Percentiles rank a stretch among this genome's conserved stretches.
These are phyloP conservation scores for Argyra leucocephala DNA, from an alignment of 2,888 invertebrate species.

Conservation along the genomic window DNA sequence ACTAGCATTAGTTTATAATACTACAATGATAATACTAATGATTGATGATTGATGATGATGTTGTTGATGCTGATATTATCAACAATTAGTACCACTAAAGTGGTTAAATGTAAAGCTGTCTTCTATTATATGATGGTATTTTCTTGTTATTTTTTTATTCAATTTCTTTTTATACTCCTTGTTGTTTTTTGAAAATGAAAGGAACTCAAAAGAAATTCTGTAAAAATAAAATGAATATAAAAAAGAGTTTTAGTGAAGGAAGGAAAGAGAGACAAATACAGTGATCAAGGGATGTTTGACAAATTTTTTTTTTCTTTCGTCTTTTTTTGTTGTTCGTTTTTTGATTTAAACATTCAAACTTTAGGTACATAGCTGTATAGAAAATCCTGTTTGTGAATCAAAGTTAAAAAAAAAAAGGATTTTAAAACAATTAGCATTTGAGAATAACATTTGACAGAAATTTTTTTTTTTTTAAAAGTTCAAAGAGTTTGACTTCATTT, in stretches of 20 bases:
- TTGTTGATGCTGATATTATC: neutral
- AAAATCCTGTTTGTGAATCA: neutral
- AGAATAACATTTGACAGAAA: too few relatives aligned
- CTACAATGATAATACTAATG: neutral
- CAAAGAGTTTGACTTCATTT: too few relatives aligned
- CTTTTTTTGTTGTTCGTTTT: neutral
- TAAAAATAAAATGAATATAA: neutral
- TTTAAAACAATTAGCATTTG: neutral
- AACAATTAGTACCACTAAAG: neutral
- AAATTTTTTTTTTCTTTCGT: neutral
- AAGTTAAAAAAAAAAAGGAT: neutral
- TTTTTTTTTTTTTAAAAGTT: too few relatives aligned
- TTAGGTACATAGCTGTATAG: neutral
- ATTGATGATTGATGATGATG: neutral
- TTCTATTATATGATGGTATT: neutral
- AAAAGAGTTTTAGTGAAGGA: neutral
- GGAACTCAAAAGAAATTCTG: neutral
- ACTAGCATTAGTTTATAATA: too few relatives aligned
- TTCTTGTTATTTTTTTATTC: neutral
- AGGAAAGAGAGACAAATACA: neutral
- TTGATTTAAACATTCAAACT: neutral
- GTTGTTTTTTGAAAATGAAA: neutral
- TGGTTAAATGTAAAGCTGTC: neutral
- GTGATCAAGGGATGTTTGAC: neutral
- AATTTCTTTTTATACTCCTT: neutral